A percentile compares a stretch with the other conserved stretches of the same genome.
Conservation (phyloP, 1,140 invertebrate species). For the Oryzaephilus surinamensis region DNA sequence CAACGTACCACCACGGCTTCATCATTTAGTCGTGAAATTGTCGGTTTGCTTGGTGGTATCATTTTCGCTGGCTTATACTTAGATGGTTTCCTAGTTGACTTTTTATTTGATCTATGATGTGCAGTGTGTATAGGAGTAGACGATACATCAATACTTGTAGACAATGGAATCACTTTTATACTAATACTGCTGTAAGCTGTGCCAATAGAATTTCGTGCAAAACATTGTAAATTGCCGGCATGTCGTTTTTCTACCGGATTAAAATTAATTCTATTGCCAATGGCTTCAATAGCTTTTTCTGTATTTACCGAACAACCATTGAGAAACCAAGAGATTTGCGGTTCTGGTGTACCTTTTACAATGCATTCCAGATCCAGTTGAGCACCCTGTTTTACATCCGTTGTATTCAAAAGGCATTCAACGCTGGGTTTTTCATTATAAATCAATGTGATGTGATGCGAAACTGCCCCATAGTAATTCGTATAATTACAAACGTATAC, state of each 20-base stretch:
- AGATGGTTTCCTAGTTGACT: no score
- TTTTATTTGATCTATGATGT: no score
- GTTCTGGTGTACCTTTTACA: constrained; percentile 54
- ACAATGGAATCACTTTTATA: constrained; percentile 56
- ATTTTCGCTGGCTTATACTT: constrained; percentile 45
- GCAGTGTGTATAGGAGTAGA: constrained; percentile 6
- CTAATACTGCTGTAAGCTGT: constrained; percentile 51
- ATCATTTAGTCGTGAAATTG: constrained; percentile 73
- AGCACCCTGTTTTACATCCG: constrained; percentile 53
- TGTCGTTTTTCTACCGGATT: constrained; percentile 64
- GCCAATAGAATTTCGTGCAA: constrained; percentile 72
- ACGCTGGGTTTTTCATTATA: constrained; percentile 52
- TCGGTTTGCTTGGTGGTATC: constrained; percentile 75
- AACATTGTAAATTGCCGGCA: constrained; percentile 81
- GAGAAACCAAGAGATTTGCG: constrained; percentile 69
- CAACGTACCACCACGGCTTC: constrained; percentile 89
- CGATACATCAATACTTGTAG: constrained; percentile 17
- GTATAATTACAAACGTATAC: constrained; percentile 56
- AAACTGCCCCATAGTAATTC: constrained; percentile 38
- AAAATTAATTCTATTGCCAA: constrained; percentile 40
- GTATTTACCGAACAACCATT: constrained; percentile 59
- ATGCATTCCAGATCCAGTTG: constrained; percentile 53
- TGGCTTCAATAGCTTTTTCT: constrained; percentile 42
- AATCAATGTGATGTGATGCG: constrained; percentile 38
- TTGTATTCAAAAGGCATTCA: constrained; percentile 42